Base-by-base conservation (phyloP, 2,113 vertebrate genomes). In the Mystacornis crossleyi region DNA sequence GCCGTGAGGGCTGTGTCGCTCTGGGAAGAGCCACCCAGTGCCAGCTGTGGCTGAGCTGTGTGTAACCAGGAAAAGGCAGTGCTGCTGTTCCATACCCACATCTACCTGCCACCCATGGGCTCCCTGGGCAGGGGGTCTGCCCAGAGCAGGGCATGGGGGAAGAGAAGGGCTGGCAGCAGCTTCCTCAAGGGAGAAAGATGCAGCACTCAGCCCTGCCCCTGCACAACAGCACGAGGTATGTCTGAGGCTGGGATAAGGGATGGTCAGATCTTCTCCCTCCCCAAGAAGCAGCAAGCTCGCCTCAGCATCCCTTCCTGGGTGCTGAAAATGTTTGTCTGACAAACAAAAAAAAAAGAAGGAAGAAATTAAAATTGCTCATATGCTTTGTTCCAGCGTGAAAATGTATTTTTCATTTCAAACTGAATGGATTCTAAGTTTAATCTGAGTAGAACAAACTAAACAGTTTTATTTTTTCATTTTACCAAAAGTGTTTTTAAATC, bases 401-500 rank as follows among this genome's bases (percentile, higher is more conserved):
- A 89, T 64, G 40, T 91, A 89, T 90, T 95, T 94, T 89, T 92
- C 51, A 45, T 91, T 96, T 93, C 72, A 74, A 29, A 92, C 60
- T 31, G 61, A 91, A 85, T 48, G 50, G 53, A 43, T 95, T 86
- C 72, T 67, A 34, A 65, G 24, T 65, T 57, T 50, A 65, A 57
- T 94, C 79, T 1, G 9, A 95, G 48, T 58, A 85, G 80, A 89
- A 78, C 47, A 90, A 91, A 67, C 72, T 67, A 40, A 85, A 79
- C 31, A 7, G 29, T 67, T 91, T 42, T 58, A 15, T 78, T 73
- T 81, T 92, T 89, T 90, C 18, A 25, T 86, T 83, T 82, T 61
- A 57, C 48, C 33, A n/a, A 90, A 80, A 31, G 40, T 42, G 18
- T 88, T 85, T 73, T 92, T 80, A 80, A 86, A 83, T 90, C 54